Conservation (phyloP, 2,797 vertebrate genomes). For the Pterois miles region DNA sequence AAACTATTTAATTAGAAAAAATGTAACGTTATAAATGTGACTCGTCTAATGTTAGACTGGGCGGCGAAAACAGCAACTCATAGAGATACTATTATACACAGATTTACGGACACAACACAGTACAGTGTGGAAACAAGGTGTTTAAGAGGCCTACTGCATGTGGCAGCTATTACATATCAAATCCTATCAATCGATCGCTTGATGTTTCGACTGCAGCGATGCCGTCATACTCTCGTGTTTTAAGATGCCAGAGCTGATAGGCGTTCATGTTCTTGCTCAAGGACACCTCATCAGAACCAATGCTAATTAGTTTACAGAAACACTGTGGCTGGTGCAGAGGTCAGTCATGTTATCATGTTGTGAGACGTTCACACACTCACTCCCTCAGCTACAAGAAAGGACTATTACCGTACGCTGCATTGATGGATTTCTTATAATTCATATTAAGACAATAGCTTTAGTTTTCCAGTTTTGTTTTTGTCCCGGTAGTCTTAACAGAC, state of each 20-base stretch:
- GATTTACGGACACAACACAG: too few relatives aligned
- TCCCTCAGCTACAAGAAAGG: not conserved
- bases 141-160: not conserved
- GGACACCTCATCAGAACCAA: constrained; percentile 16
- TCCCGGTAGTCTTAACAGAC: not conserved
- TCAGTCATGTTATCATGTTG: constrained; percentile 5
- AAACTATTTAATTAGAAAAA: too few relatives aligned
- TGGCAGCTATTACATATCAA: not conserved
- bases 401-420: not conserved
- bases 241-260: not conserved
- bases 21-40: too few relatives aligned
- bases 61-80: too few relatives aligned
- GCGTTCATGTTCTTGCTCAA: constrained; percentile 1
- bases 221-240: constrained; percentile 10
- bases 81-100: too few relatives aligned
- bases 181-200: constrained; percentile 3
- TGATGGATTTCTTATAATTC: not conserved
- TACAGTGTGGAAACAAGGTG: rapidly evolving
- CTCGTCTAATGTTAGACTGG: too few relatives aligned
- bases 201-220: constrained; percentile 9
- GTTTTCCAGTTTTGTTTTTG: not conserved
- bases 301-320: constrained; percentile 37
- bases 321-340: not conserved
- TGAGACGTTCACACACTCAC: not conserved
- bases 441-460: not conserved